Evolutionary conservation across 2,888 invertebrate species (phyloP).

Genomic region (Vanessa cardui): DNA sequence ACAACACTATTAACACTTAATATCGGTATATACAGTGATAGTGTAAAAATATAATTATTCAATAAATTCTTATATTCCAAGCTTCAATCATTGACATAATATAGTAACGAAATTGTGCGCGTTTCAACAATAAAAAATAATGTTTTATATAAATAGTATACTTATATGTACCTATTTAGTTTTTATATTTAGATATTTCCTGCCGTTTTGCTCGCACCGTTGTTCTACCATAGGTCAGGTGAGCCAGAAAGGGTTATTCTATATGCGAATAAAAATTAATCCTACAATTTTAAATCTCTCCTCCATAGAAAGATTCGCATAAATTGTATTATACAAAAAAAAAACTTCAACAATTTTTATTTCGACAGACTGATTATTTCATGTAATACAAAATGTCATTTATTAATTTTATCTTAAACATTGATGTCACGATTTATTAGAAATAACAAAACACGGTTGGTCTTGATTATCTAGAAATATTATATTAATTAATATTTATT

Average conservation of each 20-base stretch:
- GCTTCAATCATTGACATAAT: constrained; percentile 9
- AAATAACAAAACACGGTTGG: no score
- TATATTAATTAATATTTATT: no score
- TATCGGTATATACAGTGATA: constrained; percentile 21
- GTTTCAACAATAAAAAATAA: constrained; percentile 10
- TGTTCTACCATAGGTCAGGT: neutral
- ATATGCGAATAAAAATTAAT: neutral
- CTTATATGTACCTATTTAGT: neutral
- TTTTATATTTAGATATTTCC: neutral
- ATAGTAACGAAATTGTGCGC: constrained; percentile 13
- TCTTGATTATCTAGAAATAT: no score
- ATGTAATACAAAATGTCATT: no score
- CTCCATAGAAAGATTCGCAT: no score
- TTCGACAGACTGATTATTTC: no score
- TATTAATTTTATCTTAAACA: no score
- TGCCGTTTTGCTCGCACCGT: neutral
- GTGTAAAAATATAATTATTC: constrained; percentile 23
- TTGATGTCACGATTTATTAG: no score
- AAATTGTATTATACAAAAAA: no score
- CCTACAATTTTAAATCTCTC: neutral
- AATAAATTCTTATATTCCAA: constrained; percentile 9
- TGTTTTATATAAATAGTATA: neutral
- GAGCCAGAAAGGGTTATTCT: neutral
- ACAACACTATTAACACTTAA: constrained; percentile 18
- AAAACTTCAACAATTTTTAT: no score